These are phyloP conservation scores for Atopsyche davidsoni DNA, from an alignment of 1,140 invertebrate genomes.

Conservation along the genomic window DNA sequence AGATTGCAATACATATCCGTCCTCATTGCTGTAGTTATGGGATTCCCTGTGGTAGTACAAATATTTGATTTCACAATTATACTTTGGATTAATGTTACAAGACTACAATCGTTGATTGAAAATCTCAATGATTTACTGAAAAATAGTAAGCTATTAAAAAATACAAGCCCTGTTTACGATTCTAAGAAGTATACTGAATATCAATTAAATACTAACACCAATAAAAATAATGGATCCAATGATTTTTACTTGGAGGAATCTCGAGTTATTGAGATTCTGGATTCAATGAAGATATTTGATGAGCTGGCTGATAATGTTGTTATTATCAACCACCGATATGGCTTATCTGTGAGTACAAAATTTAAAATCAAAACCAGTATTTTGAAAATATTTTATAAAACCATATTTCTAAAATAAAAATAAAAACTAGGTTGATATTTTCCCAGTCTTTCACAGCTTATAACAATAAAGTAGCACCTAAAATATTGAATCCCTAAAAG, in stretches of 20 bases:
- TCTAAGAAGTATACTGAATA: slow-evolving; percentile 1
- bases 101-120: slow-evolving; percentile 4
- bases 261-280: slow-evolving; percentile 8
- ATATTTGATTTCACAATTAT: slow-evolving; percentile 13
- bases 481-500: no score
- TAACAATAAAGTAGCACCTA: no score
- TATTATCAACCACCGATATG: slow-evolving; percentile 12
- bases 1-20: neutral
- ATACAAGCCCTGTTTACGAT: neutral
- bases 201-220: slow-evolving; percentile 1
- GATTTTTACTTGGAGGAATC: neutral
- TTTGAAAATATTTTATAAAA: no score
- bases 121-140: slow-evolving; percentile 4
- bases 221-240: neutral
- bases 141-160: neutral
- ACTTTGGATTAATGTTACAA: slow-evolving; percentile 8
- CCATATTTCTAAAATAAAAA: no score
- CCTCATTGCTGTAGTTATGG: neutral
- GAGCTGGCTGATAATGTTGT: slow-evolving; percentile 13
- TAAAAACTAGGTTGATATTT: no score
- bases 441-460: no score
- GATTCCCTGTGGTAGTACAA: neutral
- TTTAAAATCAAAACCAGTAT: no score
- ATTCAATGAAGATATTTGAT: slow-evolving; percentile 15
- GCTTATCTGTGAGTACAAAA: slow-evolving; percentile 7